Evolutionary conservation across 1,140 invertebrate genomes (phyloP), one percentile per base, ranked within the genome.

Genomic region (Magallana ariakensis): DNA sequence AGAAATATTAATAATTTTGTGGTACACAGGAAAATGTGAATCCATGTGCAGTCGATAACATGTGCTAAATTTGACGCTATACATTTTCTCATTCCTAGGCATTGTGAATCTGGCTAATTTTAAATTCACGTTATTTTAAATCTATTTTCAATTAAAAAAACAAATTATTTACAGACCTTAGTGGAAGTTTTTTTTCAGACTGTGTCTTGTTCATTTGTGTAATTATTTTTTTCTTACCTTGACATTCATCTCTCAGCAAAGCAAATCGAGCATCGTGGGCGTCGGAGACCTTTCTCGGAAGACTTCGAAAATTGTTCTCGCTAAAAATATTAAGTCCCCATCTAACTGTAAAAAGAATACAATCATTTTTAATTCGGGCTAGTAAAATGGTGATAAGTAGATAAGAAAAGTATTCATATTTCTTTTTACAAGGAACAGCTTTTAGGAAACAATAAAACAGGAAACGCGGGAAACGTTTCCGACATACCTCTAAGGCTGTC

Each of bases 201-300:
- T 46, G 2, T 46, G 33, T 46, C 1, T 46, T 46, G 5, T 46
- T 46, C 33, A 4, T 4, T 46, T 46, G 33, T 46, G 26, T 75
- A 1, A 53, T 3, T 0, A 11, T 75, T 8, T 83, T 58, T 8
- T 56, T 82, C 86, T 84, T 87, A 92, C 91, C 85, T 83, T 85
- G 81, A 85, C 91, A 92, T 9, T 66, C 62, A 19, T 85, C 89
- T 4, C 85, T 54, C 1, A 90, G 70, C 83, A 85, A 88, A 9
- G n/a, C 75, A 80, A 84, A 92, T 26, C 91, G 90, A 4, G 83
- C 11, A 15, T 16, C 7, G 13, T 46, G 53, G 1, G 91, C 91
- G 13, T 90, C 91, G 9, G 57, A 13, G 8, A 83, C 87, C n/a
- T 87, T 91, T 70, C 91, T 89, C 8, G 91, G 91, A 53, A 91